Conservation (phyloP, 1,140 invertebrate genomes). For the Schmidtea mediterranea region DNA sequence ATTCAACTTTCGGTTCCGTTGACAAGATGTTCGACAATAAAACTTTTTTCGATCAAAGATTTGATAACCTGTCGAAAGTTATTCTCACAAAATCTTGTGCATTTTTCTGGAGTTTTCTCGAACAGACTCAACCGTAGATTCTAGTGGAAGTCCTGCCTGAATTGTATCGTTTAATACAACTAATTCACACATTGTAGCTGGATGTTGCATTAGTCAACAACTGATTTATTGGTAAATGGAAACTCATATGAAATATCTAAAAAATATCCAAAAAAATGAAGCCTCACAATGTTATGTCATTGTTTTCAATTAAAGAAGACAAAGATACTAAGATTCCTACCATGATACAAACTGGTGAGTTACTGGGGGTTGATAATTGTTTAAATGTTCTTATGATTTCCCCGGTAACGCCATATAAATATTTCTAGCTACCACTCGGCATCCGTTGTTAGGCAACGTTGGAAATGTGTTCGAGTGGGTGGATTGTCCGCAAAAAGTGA, state of each 20-base stretch:
- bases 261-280: slow-evolving; percentile 17
- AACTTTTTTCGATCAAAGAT: slow-evolving; percentile 24
- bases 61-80: slow-evolving; percentile 25
- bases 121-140: slow-evolving; percentile 28
- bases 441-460: too few relatives aligned
- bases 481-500: too few relatives aligned
- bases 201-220: slow-evolving; percentile 31
- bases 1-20: slow-evolving; percentile 19
- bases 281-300: background rate
- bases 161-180: slow-evolving; percentile 24
- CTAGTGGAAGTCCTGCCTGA: slow-evolving; percentile 29
- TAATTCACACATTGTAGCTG: slow-evolving; percentile 25
- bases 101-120: slow-evolving; percentile 29
- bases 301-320: slow-evolving; percentile 7
- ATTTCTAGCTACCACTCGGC: too few relatives aligned
- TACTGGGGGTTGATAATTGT: too few relatives aligned
- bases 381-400: too few relatives aligned
- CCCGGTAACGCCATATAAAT: too few relatives aligned
- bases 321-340: slow-evolving; percentile 1
- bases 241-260: slow-evolving; percentile 20
- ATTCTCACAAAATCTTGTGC: slow-evolving; percentile 27
- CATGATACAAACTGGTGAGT: too few relatives aligned
- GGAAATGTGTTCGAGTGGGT: too few relatives aligned
- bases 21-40: slow-evolving; percentile 21
- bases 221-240: slow-evolving; percentile 30